Evolutionary conservation across 2,113 vertebrate species (phyloP), one percentile per base, ranked within the genome.

Genomic region (Hippocampus barbouri): DNA sequence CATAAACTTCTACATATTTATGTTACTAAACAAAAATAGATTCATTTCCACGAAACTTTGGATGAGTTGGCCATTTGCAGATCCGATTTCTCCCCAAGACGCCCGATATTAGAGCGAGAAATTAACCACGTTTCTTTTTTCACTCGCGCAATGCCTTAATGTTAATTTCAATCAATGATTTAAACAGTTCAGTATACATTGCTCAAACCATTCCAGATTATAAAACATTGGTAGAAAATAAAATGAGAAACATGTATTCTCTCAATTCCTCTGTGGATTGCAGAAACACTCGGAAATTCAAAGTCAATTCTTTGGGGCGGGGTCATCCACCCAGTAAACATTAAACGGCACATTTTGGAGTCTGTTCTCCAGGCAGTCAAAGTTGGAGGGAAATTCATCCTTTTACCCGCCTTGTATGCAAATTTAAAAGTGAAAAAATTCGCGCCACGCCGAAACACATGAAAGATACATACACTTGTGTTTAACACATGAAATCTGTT

Each of bases 331-430:
- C 11, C 56, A 59, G 23, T 27, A 14, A 59, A 59, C 4, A 25
- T 5, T 23, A 10, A 8, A 56, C 21, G 2, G 21, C 8, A 23
- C 8, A 56, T 27, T 27, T 59, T 15, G 23, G 14, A 25, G 23
- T 1, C 16, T 18, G 2, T 38, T 18, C 34, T 10, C 34, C 27
- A 38, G 25, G 12, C 23, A 51, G 20, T 0, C 27, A 18, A 64
- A 34, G 38, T 69, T 85, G 82, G 72, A 78, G 21, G 21, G 34
- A 5, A 27, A 0, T 75, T 64, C 75, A 71, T 14, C 64, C 41
- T 87, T 18, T 89, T 87, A 84, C 89, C 74, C 90, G 89, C 90
- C 74, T 79, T 82, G 78, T 72, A 91, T 91, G 89, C 77, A 90
- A 90, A 92, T 85, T 0, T 10, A 0, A 9, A 68, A 74, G 45